A percentile compares a stretch with the other conserved stretches of the same genome.
These are phyloP conservation scores for Tetheella fluctuosa DNA, from an alignment of 2,888 invertebrate genomes.

Conservation along the genomic window DNA sequence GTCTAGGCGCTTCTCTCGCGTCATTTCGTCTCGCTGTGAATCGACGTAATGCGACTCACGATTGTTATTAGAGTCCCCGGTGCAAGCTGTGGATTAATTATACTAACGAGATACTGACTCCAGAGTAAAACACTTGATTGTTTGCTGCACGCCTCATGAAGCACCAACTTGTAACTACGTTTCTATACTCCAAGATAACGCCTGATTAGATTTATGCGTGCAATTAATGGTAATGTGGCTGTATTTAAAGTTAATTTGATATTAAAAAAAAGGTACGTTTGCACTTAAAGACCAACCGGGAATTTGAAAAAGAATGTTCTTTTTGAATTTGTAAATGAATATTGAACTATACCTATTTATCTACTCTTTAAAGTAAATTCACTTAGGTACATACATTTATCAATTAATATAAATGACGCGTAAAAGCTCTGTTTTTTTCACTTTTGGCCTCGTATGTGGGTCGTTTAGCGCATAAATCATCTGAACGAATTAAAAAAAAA, in stretches of 20 bases:
- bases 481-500: background rate
- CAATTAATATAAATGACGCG: no score
- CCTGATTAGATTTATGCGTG: background rate
- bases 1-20: constrained; percentile 6
- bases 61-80: constrained; percentile 26
- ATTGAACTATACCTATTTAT: no score
- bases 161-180: background rate
- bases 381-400: background rate
- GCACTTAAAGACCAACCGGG: background rate
- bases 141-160: constrained; percentile 19
- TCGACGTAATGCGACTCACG: constrained; percentile 23
- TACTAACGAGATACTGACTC: constrained; percentile 34
- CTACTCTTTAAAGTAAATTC: no score
- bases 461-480: background rate
- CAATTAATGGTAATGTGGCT: background rate
- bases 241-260: background rate
- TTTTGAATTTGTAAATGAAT: background rate
- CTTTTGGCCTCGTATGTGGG: background rate
- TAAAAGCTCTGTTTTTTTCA: no score
- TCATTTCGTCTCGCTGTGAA: constrained; percentile 4
- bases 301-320: background rate
- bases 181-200: background rate
- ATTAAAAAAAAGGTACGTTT: background rate
- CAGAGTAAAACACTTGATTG: constrained; percentile 21
- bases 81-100: constrained; percentile 35